Evolutionary conservation across 2,113 vertebrate genomes (phyloP), one percentile per base, ranked within the genome.

Genomic region (Thoracochromis brauschi): DNA sequence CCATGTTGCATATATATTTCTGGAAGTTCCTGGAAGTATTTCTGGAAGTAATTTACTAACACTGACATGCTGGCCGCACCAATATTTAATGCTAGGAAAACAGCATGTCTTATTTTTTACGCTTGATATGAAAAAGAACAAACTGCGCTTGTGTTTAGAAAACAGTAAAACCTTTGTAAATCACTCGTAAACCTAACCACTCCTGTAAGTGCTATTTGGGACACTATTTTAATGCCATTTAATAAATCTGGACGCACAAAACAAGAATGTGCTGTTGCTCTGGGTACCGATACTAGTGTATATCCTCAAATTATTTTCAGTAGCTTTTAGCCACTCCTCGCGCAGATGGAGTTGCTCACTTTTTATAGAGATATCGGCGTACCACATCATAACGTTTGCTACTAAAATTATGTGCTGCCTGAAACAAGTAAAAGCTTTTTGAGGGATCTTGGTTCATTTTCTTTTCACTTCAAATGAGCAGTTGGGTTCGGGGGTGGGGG

Each of bases 351-450:
- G 26, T 31, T 49, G 26, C 10, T 78, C 26, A 49, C 16, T 13
- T 49, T 78, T 31, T 19, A 78, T 49, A 78, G 24, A 12, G 9
- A 78, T 78, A 13, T 49, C 7, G 5, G 45, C 71, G 0, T 49
- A 1, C 6, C 42, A 75, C 6, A 31, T 31, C 6, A 31, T 31
- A 49, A 65, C 0, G 19, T 38, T 35, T 65, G 33, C 60, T 38
- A n/a, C 17, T 65, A 65, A 38, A 65, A 65, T n/a, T 65, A 65
- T 65, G 19, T 65, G 60, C 60, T 65, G 10, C 60, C 33, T 8
- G 12, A 65, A 35, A 35, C 9, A 38, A 35, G 4, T 65, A 8
- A 65, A 47, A 47, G 24, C 42, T 26, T 12, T 26, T 75, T 29
- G 40, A 29, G 4, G 2, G 16, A 75, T 75, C 4, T 45, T 9